Evolutionary conservation across 1,140 invertebrate species (phyloP), one percentile per base, ranked within the genome.

Genomic region (Brachionus plicatilis): DNA sequence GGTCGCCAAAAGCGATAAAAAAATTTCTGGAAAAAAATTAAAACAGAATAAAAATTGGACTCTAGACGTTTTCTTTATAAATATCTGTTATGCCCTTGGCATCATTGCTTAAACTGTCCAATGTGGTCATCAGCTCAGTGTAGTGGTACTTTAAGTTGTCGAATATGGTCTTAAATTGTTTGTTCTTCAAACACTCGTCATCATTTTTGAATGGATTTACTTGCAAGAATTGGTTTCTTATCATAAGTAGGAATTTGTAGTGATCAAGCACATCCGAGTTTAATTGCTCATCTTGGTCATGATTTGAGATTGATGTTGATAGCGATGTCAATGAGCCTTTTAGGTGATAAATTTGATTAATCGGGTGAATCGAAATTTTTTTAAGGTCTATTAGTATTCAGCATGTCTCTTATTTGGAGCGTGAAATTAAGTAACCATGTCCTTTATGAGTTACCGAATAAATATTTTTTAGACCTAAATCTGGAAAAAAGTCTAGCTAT

Each of bases 221-320:
- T 68, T 82, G 79, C 12, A 82, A 68, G 29, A 82, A 82, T 82
- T 82, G 79, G 66, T 65, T 82, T 43, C 79, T 43, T 29, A 82
- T 65, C 37, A 82, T 20, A 20, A 65, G n/a, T n/a, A 82, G 43
- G 37, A 82, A 82, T 68, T 82, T 82, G 37, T 82, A 82, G 53
- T 82, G 79, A 82, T 82, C 79, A 82, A 82, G 79, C 79, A 82
- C 79, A 82, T 82, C 79, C 20, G 72, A 50, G 11, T 76, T 76
- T 76, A 37, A 72, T 43, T 76, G 24, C 24, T 29, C 45, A 33
- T 47, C 27, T 76, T 76, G n/a, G 8, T 29, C 45, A 12, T 27
- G 43, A 14, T 12, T 50, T 50, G 37, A 2, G 20, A 53, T 76
- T 76, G 45, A 6, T 50, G 41, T 76, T 50, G 72, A 20, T 3